Percentiles rank a stretch among this genome's conserved stretches.
Conservation (phyloP, 2,888 invertebrate genomes). For the Slavum lentiscoides region DNA sequence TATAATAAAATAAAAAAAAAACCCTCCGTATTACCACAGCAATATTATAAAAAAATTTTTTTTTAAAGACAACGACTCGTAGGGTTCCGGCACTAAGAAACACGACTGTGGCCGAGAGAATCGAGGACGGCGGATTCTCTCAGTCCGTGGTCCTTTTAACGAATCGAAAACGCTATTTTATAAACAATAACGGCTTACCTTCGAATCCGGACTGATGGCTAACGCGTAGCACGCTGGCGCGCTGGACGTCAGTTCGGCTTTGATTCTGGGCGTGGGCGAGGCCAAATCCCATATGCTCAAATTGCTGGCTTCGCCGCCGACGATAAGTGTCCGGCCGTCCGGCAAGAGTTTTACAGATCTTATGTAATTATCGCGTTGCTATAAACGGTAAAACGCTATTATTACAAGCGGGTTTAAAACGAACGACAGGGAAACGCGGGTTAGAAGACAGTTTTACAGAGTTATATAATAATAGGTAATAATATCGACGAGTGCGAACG, state of each 20-base stretch:
- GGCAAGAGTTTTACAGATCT: constrained; percentile 90
- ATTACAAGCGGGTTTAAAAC: neutral
- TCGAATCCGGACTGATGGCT: constrained; percentile 92
- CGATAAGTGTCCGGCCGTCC: constrained; percentile 90
- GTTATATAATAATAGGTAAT: no score
- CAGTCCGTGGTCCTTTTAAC: no score
- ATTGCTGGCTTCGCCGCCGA: constrained; percentile 94
- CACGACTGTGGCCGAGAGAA: no score
- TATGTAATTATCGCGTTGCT: constrained; percentile 93
- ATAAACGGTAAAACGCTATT: constrained; percentile 55
- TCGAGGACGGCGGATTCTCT: no score
- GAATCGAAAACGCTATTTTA: no score
- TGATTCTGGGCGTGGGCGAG: constrained; percentile 85
- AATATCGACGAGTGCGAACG: constrained; percentile 59
- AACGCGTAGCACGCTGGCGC: constrained; percentile 97
- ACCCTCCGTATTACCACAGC: no score
- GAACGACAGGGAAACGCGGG: neutral
- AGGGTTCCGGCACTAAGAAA: no score
- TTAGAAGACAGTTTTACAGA: no score
- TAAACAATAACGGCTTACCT: constrained; percentile 62
- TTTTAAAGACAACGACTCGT: no score
- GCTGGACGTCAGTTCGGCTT: constrained; percentile 89
- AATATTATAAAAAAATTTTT: no score
- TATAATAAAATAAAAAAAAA: no score
- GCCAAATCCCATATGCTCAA: constrained; percentile 95